These are phyloP conservation scores for Leucophenga maculata DNA, from an alignment of 2,888 invertebrate species.

Conservation along the genomic window DNA sequence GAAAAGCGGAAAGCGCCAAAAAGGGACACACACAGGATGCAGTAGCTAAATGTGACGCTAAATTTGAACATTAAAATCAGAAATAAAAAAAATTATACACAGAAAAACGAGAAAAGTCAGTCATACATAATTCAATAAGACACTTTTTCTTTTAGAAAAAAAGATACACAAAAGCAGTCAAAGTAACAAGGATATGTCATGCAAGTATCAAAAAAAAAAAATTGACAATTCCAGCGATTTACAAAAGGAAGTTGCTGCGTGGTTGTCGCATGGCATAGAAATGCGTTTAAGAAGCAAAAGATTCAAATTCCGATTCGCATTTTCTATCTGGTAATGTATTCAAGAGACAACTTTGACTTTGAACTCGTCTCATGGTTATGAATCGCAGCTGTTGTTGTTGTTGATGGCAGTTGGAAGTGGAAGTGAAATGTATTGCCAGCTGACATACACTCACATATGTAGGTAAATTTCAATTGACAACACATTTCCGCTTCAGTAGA, in stretches of 20 bases:
- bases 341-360: neutral
- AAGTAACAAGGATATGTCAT: slow-evolving; percentile 58
- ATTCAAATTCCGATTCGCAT: too few relatives aligned
- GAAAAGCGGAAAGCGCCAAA: too few relatives aligned
- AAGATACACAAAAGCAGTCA: neutral
- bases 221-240: neutral
- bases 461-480: slow-evolving; percentile 22
- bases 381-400: neutral
- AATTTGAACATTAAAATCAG: neutral
- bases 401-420: too few relatives aligned
- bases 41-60: neutral
- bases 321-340: too few relatives aligned
- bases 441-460: neutral
- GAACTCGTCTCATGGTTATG: neutral
- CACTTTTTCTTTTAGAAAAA: slow-evolving; percentile 1
- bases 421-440: neutral
- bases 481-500: slow-evolving; percentile 20
- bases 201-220: slow-evolving; percentile 52
- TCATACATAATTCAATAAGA: slow-evolving; percentile 25
- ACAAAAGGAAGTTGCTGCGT: too few relatives aligned
- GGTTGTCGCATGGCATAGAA: too few relatives aligned
- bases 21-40: too few relatives aligned
- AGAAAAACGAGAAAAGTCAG: slow-evolving; percentile 5
- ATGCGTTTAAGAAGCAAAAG: neutral
- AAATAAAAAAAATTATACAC: neutral